Evolutionary conservation across 2,797 vertebrate genomes (phyloP), one percentile per base, ranked within the genome.

Genomic region (Peromyscus aztecus): DNA sequence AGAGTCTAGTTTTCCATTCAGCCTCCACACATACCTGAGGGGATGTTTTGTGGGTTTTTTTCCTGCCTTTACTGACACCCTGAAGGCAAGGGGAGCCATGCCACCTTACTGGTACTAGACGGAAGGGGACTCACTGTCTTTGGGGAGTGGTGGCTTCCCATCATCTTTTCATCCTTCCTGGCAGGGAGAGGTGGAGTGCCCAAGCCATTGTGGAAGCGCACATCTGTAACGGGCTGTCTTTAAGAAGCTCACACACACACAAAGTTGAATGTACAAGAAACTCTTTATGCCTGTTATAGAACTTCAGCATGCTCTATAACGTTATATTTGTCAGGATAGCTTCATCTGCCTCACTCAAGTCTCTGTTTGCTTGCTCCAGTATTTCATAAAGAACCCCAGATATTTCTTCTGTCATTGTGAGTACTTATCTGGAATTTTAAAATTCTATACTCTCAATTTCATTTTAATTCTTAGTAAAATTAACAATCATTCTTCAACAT

Each of bases 401-500:
- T 88, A 49, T 40, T 84, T 83, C 73, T 93, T 92, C 55, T 37
- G 21, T 14, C 11, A 40, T 23, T 59, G 24, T 27, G 55, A 24
- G 40, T 75, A 40, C 27, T 82, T 95, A 49, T 63, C 19, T 76
- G 29, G 37, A 93, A 97, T 76, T 89, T 1, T 27, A 94, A 83
- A 80, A 57, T 43, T 63, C 2, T 29, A 59, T 63, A 57, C 46
- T 69, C 31, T 93, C 24, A 81, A 90, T 83, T 86, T 3, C 49
- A 75, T 92, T 43, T 37, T 95, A 88, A 55, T 67, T 29, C 10
- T 83, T 77, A 94, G n/a, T 40, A 94, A 96, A 94, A 95, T 61
- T 59, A 90, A 61, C 80, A 37, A 89, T 71, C 78, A 75, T 43
- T 95, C 31, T 37, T 78, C 78, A 71, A 37, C 71, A 34, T n/a